Percentiles rank a stretch among this genome's conserved stretches.
phyloP scores from a whole-genome alignment of 2,797 vertebrate genomes.

The Semotilus atromaculatus region DNA sequence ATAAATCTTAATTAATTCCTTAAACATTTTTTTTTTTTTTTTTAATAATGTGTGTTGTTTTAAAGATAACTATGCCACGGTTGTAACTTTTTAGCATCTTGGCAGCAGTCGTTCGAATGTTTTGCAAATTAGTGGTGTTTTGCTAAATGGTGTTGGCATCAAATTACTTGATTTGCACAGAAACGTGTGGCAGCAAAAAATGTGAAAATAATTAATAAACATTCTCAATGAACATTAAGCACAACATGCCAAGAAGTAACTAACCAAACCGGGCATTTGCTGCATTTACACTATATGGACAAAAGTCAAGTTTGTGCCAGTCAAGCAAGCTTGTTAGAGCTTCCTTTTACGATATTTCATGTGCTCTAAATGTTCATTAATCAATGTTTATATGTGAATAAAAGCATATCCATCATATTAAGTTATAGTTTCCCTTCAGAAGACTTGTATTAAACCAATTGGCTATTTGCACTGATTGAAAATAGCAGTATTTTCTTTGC shows the following conservation, averaged over 20 bases:
- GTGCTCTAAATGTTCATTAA: too few species aligned
- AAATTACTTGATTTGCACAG: not conserved
- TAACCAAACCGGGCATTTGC: not conserved
- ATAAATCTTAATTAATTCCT: constrained; percentile 77
- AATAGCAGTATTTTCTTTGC: too few species aligned
- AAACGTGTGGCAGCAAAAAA: not conserved
- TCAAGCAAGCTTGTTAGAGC: too few species aligned
- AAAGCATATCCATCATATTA: too few species aligned
- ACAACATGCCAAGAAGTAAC: not conserved
- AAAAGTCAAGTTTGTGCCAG: not conserved
- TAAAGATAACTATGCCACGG: constrained; percentile 71
- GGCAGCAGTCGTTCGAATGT: not conserved
- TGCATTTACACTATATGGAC: not conserved
- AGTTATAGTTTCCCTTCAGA: too few species aligned
- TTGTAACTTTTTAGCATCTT: constrained; percentile 60
- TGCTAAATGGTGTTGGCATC: not conserved
- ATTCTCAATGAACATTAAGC: not conserved
- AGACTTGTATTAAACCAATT: too few species aligned
- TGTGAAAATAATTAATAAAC: not conserved
- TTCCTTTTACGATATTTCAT: not conserved
- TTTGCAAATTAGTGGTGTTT: not conserved
- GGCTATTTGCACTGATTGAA: too few species aligned
- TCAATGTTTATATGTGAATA: too few species aligned
- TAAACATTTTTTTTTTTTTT: constrained; percentile 30
- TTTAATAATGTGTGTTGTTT: constrained; percentile 70